These are phyloP conservation scores for Cydia splendana DNA, from an alignment of 1,140 invertebrate species.

Conservation along the genomic window DNA sequence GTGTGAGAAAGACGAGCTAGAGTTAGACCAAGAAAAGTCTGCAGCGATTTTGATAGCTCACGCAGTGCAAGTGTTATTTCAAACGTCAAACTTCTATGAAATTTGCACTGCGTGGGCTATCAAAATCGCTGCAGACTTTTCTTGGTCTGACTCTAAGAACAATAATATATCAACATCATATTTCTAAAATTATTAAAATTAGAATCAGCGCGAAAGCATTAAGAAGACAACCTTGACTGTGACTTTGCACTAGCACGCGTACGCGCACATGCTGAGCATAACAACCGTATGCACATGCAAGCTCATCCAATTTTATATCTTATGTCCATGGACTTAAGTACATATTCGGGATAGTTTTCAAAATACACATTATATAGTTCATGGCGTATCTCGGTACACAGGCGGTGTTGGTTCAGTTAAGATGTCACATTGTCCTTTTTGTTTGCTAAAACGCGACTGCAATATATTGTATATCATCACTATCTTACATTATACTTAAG, in stretches of 20 bases:
- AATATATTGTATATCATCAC: constrained; percentile 4
- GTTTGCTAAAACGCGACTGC: background rate
- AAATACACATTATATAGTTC: background rate
- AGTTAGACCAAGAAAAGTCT: too few species aligned
- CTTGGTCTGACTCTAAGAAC: too few species aligned
- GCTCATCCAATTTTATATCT: background rate
- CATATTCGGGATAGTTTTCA: background rate
- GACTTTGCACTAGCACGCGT: background rate
- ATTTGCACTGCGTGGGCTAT: too few species aligned
- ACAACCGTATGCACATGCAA: background rate
- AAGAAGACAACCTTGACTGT: background rate
- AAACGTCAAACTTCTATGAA: too few species aligned
- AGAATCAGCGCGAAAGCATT: too few species aligned
- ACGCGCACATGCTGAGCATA: background rate
- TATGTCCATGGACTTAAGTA: background rate
- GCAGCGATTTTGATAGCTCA: too few species aligned
- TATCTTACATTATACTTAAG: background rate
- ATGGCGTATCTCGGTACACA: constrained; percentile 9
- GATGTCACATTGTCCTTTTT: constrained; percentile 11
- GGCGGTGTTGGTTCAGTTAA: background rate
- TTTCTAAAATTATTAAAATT: too few species aligned
- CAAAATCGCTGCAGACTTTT: too few species aligned
- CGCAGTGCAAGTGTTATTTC: too few species aligned
- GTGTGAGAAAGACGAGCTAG: too few species aligned
- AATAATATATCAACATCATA: too few species aligned